Evolutionary conservation across 1,140 invertebrate genomes (phyloP), one percentile per base, ranked within the genome.

Genomic region (Aphidius gifuensis): DNA sequence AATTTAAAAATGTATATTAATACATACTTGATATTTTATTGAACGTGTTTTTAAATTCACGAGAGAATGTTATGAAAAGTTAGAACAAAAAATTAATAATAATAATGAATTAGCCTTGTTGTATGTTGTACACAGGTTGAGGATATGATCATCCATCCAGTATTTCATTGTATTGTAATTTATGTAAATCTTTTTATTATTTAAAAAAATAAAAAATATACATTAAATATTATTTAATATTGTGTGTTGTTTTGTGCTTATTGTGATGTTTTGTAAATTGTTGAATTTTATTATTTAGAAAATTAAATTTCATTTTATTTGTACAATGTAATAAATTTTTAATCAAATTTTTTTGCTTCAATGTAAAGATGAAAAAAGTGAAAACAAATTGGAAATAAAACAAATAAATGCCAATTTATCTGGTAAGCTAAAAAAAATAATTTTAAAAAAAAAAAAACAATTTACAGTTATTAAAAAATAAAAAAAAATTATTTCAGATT

Each of bases 81-180:
- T 49, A 21, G 7, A 49, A 49, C 11, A 8, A n/a, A 23, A 46
- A 58, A 46, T 16, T 21, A 16, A 46, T 21, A 32, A 58, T 46
- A 46, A 45, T 40, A 49, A 49, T 9, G 6, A 59, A 42, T 40
- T 32, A 49, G 21, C 60, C 62, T 54, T 58, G 57, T 62, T 61
- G 60, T 67, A 58, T 60, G 57, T 62, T 61, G 60, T 67, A 49
- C 43, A 63, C 48, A 64, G 65, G 62, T 57, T 66, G 64, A 64
- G 62, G 56, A 69, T 68, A 46, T 63, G 56, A 72, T 58, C 11
- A 51, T 69, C 66, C 69, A 64, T 71, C 66, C 68, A 73, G 66
- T 72, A 73, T 71, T 72, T 73, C 65, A 71, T 67, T 71, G 65
- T 68, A 69, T 65, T 74, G 71, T 74, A 74, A 74, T 74, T 73